Base-by-base conservation (phyloP, 2,797 vertebrate species). In the Platyrinchus mystaceus region DNA sequence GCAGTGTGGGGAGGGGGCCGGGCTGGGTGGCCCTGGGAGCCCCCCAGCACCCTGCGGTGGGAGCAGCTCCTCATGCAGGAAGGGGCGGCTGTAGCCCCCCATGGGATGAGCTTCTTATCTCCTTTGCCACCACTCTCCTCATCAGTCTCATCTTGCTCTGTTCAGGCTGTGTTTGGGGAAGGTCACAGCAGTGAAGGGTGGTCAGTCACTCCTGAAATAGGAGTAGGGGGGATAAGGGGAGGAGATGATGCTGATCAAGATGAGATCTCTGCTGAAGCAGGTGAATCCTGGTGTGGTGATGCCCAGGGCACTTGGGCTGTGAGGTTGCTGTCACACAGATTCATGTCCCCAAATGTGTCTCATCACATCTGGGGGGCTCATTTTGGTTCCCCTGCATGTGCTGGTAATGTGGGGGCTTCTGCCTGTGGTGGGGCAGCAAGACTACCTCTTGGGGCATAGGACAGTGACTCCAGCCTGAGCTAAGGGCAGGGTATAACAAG, bases 91-190 rank as follows among this genome's bases (percentile, higher is more conserved):
- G 16, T 28, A 46, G 26, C n/a, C 8, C 36, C 37, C 63, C 22
- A 1, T 3, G 64, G 28, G 7, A n/a, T 36, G 70, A 15, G 43
- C 5, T 32, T 6, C 3, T 23, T 12, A 14, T 5, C 66, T 68
- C 52, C 56, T 67, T 28, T 2, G 0, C 2, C 44, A 10, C 28
- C 1, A 4, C 68, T 26, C 16, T 8, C 1, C 76, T 22, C 11
- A 4, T 19, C 10, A 2, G 34, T 26, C n/a, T 21, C 2, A 0
- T 27, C 37, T 26, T 49, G 66, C 22, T 1, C 4, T 2, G 0
- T 32, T 26, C 9, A 12, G 64, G 46, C 23, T 59, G 43, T 5
- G 0, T 14, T 67, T 20, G 7, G 53, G 58, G 55, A 20, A 37
- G 32, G 41, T 47, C 6, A 2, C 20, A 28, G 52, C 39, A 21